phyloP scores from a whole-genome alignment of 2,113 vertebrate genomes.

The Carlito syrichta region DNA sequence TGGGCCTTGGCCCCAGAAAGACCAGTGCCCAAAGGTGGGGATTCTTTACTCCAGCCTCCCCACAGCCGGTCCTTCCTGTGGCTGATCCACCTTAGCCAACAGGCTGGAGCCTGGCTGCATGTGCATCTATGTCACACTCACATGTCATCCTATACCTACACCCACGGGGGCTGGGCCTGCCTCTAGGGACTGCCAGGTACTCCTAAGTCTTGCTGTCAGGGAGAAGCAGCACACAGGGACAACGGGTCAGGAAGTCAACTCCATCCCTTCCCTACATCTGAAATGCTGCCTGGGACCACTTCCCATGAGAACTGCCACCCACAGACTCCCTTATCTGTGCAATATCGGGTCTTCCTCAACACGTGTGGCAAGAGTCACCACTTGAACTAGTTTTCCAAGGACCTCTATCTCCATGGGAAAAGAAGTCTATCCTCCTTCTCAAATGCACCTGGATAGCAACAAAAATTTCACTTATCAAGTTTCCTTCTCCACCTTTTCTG shows the following conservation, averaged over 20 bases:
- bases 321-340: too few relatives aligned
- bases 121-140: not conserved
- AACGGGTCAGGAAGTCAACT: accelerated
- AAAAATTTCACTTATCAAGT: not conserved
- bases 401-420: not conserved
- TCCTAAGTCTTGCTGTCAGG: not conserved
- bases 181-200: not conserved
- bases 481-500: not conserved
- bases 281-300: not conserved
- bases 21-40: not conserved
- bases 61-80: not conserved
- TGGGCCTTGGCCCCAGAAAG: not conserved
- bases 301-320: not conserved
- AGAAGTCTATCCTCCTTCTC: not conserved
- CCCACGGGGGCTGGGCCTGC: accelerated
- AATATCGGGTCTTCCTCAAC: not conserved
- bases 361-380: not conserved
- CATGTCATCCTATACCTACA: not conserved
- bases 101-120: not conserved
- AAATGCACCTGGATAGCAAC: not conserved
- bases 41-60: not conserved
- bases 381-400: not conserved
- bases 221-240: not conserved
- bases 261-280: not conserved
- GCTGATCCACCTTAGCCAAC: not conserved